These are phyloP conservation scores for Perizoma affinitatum DNA, from an alignment of 2,888 invertebrate species.

Conservation along the genomic window DNA sequence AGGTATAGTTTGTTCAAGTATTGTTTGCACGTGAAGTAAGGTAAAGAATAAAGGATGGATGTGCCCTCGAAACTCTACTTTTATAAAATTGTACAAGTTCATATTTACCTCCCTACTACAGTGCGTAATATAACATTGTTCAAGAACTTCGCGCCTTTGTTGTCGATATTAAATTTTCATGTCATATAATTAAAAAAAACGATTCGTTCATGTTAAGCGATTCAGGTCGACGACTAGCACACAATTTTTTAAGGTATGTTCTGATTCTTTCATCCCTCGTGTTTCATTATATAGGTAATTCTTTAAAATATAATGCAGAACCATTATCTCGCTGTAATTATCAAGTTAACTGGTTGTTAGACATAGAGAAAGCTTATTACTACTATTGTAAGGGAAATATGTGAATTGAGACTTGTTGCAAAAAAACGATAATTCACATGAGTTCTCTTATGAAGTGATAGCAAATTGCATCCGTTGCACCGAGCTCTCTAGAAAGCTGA, in stretches of 20 bases:
- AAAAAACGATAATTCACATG: constrained; percentile 37
- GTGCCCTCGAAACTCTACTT: constrained; percentile 5
- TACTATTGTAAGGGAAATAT: constrained; percentile 55
- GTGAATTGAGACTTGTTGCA: constrained; percentile 41
- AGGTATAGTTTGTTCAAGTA: constrained; percentile 5
- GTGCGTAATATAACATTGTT: constrained; percentile 7
- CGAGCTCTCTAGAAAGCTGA: constrained; percentile 23
- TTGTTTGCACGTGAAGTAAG: neutral
- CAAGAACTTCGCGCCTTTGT: constrained; percentile 4
- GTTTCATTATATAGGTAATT: neutral
- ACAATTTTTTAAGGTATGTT: too few species aligned
- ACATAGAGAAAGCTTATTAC: constrained; percentile 55
- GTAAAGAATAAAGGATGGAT: neutral
- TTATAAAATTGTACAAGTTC: too few species aligned
- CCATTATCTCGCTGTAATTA: constrained; percentile 59
- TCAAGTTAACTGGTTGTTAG: constrained; percentile 49
- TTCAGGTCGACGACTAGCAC: too few species aligned
- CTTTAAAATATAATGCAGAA: constrained; percentile 52
- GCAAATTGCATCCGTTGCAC: constrained; percentile 28
- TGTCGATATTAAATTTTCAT: constrained; percentile 7
- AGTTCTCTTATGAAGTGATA: constrained; percentile 21
- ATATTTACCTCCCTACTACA: too few species aligned
- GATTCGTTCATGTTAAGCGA: too few species aligned
- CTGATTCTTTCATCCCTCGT: too few species aligned
- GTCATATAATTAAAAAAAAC: too few species aligned